A percentile compares a stretch with the other conserved stretches of the same genome.
phyloP scores from a whole-genome alignment of 1,140 invertebrate species.

The Coenobita brevimanus region DNA sequence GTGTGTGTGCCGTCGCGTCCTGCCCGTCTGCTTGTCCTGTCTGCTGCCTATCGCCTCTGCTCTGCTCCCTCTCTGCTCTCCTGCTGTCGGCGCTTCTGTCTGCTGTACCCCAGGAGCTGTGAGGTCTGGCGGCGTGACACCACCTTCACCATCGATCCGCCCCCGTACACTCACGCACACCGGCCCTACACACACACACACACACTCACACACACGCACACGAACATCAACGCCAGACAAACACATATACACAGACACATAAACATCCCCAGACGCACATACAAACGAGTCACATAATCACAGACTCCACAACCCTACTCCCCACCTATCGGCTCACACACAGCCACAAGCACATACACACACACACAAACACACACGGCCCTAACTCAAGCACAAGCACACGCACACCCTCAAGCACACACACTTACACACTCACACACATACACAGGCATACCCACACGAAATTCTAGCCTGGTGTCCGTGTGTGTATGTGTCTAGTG shows the following conservation, averaged over 20 bases:
- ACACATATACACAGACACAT: constrained; percentile 1
- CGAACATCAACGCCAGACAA: constrained; percentile 13
- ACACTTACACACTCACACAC: no score
- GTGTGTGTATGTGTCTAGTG: no score
- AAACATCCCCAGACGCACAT: constrained; percentile 19
- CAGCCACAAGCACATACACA: no score
- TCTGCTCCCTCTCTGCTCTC: not conserved
- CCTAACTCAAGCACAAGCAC: no score
- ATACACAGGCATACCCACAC: no score
- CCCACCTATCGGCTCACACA: no score
- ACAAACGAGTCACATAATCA: not conserved
- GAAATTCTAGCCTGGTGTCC: no score
- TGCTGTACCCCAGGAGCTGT: constrained; percentile 31
- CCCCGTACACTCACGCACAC: constrained; percentile 43
- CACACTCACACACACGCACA: constrained; percentile 15
- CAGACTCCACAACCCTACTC: no score
- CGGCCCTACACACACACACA: constrained; percentile 12
- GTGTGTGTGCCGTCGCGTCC: no score
- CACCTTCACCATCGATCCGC: constrained; percentile 43
- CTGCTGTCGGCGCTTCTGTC: not conserved
- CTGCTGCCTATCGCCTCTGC: not conserved
- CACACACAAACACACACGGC: no score
- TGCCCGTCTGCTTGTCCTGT: no score
- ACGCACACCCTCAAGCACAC: no score
- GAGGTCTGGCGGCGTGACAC: constrained; percentile 44